Conservation (phyloP, 2,113 vertebrate species). For the Bos javanicus region DNA sequence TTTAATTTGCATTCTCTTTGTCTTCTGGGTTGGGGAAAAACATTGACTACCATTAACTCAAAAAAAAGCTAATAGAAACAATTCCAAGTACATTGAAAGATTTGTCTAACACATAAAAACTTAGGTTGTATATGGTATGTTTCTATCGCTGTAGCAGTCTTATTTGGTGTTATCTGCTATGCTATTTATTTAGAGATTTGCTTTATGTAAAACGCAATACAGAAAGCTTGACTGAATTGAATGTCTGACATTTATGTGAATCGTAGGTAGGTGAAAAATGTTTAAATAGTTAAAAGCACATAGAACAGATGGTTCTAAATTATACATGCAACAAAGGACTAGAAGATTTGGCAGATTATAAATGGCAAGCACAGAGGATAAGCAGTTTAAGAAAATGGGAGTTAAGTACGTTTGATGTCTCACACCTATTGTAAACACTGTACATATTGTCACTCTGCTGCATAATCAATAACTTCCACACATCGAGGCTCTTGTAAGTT, state of each 20-base stretch:
- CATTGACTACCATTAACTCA: constrained; percentile 65
- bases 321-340: constrained; percentile 79
- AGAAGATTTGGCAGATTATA: constrained; percentile 79
- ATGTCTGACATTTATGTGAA: constrained; percentile 70
- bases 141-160: constrained; percentile 51
- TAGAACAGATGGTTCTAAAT: constrained; percentile 84
- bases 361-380: constrained; percentile 77
- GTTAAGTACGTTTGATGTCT: constrained; percentile 72
- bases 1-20: constrained; percentile 83
- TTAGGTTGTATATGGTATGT: constrained; percentile 25
- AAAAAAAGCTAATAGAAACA: constrained; percentile 52
- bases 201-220: constrained; percentile 55
- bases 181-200: constrained; percentile 42
- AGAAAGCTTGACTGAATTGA: constrained; percentile 61
- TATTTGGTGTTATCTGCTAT: constrained; percentile 56
- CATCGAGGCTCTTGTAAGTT: constrained; percentile 36
- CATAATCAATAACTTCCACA: constrained; percentile 68
- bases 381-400: constrained; percentile 77
- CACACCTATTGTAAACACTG: constrained; percentile 65
- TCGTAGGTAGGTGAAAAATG: constrained; percentile 77
- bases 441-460: constrained; percentile 43
- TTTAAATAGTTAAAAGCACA: constrained; percentile 80
- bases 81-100: constrained; percentile 46
- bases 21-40: constrained; percentile 69
- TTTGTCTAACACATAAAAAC: constrained; percentile 35